Conservation (phyloP, 2,113 vertebrate genomes). For the Dryoscopus gambensis region DNA sequence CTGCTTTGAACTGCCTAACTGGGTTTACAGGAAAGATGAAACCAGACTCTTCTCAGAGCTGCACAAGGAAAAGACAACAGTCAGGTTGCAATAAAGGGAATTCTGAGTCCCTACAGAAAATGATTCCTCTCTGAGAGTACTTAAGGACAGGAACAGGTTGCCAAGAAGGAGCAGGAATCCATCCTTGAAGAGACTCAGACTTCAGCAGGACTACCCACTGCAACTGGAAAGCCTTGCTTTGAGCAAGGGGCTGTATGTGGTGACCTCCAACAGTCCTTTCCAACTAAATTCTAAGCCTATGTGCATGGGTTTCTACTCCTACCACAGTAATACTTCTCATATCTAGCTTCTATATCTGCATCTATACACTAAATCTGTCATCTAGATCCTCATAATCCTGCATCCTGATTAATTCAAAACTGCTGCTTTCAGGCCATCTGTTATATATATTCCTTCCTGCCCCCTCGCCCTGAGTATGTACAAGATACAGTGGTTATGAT, state of each 20-base stretch:
- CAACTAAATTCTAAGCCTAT: neutral
- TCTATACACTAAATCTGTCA: constrained; percentile 47
- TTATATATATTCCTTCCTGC: neutral
- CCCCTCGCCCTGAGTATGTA: fast-evolving
- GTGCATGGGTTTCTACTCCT: neutral
- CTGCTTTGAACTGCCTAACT: neutral
- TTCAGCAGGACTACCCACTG: neutral
- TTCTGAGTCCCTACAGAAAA: neutral
- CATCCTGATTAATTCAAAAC: constrained; percentile 40
- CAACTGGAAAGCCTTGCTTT: neutral
- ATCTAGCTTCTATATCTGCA: constrained; percentile 2
- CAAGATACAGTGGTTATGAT: neutral
- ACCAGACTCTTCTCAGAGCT: neutral
- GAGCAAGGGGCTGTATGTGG: neutral
- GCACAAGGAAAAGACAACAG: neutral
- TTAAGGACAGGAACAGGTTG: neutral
- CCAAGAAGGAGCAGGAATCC: neutral
- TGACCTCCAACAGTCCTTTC: neutral
- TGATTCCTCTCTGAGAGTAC: neutral
- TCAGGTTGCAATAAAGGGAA: neutral
- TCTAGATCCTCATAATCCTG: constrained; percentile 36
- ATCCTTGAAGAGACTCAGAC: neutral
- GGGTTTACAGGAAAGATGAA: neutral
- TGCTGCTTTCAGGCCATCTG: constrained; percentile 46
- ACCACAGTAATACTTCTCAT: neutral